phyloP scores from a whole-genome alignment of 2,888 invertebrate genomes.

The Timema cristinae region DNA sequence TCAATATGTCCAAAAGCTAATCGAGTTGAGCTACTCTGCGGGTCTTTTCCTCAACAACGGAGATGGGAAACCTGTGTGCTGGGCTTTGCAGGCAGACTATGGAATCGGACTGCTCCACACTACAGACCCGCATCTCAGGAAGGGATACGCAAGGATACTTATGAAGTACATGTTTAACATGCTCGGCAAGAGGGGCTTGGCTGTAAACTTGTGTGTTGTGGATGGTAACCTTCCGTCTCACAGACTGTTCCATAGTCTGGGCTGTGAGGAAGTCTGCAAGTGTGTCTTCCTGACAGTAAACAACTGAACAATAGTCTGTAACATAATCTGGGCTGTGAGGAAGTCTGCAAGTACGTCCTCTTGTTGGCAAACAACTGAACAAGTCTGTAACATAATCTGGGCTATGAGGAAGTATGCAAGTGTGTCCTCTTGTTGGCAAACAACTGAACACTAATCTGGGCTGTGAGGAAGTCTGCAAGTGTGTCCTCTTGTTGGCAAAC shows the following conservation, averaged over 20 bases:
- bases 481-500: too few species aligned
- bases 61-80: not conserved
- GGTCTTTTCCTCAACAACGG: not conserved
- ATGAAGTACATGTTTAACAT: not conserved
- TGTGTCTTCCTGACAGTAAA: not conserved
- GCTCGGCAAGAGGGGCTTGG: not conserved
- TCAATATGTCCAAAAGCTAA: not conserved
- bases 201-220: not conserved
- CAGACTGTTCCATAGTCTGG: not conserved
- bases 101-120: conserved; percentile 2
- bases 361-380: too few species aligned
- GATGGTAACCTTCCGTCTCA: not conserved
- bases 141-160: not conserved
- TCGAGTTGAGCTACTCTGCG: not conserved
- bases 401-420: too few species aligned
- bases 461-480: too few species aligned
- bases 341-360: too few species aligned
- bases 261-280: not conserved
- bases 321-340: too few species aligned
- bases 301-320: not conserved
- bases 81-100: not conserved
- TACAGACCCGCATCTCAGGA: not conserved
- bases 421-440: too few species aligned
- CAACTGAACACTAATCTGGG: too few species aligned
- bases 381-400: too few species aligned